Percentiles rank a stretch among this genome's conserved stretches.
phyloP scores from a whole-genome alignment of 2,113 vertebrate species.

The Passer montanus region DNA sequence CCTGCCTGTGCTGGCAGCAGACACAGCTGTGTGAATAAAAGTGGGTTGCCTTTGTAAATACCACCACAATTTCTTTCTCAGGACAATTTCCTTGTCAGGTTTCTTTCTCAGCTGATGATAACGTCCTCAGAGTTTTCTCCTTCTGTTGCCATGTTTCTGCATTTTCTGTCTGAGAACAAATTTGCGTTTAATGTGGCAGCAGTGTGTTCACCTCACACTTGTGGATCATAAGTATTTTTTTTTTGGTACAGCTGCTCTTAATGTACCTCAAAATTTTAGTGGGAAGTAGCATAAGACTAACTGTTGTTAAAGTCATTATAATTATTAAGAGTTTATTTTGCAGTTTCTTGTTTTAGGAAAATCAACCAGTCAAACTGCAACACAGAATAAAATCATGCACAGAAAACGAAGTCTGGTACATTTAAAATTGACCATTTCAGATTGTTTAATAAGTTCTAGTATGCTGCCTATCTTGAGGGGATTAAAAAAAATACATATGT shows the following conservation, averaged over 20 bases:
- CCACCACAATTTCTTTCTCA: neutral
- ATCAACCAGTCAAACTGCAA: neutral
- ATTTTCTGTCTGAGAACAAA: neutral
- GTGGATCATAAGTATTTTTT: neutral
- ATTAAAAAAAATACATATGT: neutral
- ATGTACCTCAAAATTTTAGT: neutral
- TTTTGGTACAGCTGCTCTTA: neutral
- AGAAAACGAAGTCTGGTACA: neutral
- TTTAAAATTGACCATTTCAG: neutral
- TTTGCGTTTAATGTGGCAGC: neutral
- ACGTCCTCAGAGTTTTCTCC: neutral
- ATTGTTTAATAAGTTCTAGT: neutral
- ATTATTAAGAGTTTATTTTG: constrained; percentile 15
- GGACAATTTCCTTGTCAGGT: neutral
- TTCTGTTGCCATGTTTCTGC: neutral
- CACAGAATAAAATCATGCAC: neutral
- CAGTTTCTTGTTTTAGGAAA: neutral
- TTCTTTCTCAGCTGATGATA: neutral
- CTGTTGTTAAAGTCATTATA: neutral
- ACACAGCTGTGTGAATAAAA: neutral
- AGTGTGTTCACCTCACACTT: neutral
- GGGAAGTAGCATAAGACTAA: neutral
- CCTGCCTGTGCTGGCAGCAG: neutral
- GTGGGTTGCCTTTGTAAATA: neutral
- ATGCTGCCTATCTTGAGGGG: neutral